phyloP scores from a whole-genome alignment of 2,113 vertebrate species.

The Sterrhoptilus dennistouni region DNA sequence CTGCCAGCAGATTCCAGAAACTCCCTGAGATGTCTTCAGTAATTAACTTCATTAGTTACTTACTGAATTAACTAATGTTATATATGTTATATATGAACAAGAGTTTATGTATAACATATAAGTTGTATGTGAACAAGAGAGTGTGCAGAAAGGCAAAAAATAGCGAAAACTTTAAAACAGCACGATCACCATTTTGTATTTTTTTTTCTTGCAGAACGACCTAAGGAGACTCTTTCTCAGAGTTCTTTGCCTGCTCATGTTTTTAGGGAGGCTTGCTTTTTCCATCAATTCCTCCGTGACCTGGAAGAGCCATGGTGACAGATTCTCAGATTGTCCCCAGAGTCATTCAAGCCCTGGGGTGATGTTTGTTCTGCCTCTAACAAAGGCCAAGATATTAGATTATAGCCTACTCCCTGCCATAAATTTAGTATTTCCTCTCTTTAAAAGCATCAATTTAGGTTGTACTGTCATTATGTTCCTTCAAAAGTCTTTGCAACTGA shows the following conservation, averaged over 20 bases:
- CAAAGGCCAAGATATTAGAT: neutral
- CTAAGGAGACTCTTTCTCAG: neutral
- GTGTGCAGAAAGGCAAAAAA: neutral
- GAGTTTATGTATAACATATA: no score
- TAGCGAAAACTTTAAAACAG: neutral
- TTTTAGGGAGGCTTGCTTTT: neutral
- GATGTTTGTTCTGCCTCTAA: neutral
- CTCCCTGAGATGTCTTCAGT: neutral
- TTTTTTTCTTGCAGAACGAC: neutral
- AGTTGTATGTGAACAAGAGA: neutral
- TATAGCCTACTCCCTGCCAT: neutral
- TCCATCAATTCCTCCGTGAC: neutral
- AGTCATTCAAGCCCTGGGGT: neutral
- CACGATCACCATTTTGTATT: neutral
- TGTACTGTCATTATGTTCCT: neutral
- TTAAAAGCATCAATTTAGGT: neutral
- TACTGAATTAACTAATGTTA: no score
- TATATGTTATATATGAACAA: no score
- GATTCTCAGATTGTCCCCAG: neutral
- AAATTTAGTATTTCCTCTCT: slow-evolving; percentile 1
- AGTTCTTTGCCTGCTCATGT: neutral
- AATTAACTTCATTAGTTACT: neutral
- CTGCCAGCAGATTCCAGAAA: neutral
- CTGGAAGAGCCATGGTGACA: neutral
- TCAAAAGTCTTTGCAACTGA: neutral